These are phyloP conservation scores for Saguinus midas DNA, from an alignment of 2,113 vertebrate species.

Conservation along the genomic window DNA sequence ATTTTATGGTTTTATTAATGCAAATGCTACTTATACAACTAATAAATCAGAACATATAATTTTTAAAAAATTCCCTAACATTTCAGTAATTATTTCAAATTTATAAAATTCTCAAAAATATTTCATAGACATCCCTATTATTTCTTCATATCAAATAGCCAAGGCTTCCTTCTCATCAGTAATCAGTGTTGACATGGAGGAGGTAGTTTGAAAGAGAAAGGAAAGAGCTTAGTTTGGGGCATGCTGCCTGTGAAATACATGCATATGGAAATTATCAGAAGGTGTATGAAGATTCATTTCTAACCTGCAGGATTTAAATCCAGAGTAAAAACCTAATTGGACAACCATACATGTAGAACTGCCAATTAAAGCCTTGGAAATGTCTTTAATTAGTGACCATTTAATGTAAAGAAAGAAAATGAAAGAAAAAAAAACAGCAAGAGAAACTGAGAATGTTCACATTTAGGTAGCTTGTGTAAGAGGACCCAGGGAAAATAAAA, in stretches of 20 bases:
- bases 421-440: neutral
- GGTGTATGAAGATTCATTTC: neutral
- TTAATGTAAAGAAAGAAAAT: neutral
- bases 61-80: neutral
- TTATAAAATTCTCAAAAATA: neutral
- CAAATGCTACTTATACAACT: neutral
- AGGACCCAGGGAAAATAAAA: neutral
- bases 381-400: neutral
- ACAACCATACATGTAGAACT: neutral
- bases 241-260: neutral
- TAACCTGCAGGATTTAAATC: neutral
- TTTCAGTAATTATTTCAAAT: slow-evolving; percentile 8
- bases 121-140: neutral
- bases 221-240: neutral
- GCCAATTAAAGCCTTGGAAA: neutral
- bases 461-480: neutral
- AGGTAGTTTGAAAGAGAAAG: neutral
- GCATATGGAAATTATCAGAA: neutral
- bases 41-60: neutral
- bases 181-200: neutral
- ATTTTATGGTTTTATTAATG: neutral
- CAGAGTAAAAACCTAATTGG: neutral
- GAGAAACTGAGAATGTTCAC: neutral
- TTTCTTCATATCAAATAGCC: neutral
- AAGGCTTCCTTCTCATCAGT: neutral